Evolutionary conservation across 2,888 invertebrate species (phyloP), one percentile per base, ranked within the genome.

Genomic region (Cloeon dipterum): DNA sequence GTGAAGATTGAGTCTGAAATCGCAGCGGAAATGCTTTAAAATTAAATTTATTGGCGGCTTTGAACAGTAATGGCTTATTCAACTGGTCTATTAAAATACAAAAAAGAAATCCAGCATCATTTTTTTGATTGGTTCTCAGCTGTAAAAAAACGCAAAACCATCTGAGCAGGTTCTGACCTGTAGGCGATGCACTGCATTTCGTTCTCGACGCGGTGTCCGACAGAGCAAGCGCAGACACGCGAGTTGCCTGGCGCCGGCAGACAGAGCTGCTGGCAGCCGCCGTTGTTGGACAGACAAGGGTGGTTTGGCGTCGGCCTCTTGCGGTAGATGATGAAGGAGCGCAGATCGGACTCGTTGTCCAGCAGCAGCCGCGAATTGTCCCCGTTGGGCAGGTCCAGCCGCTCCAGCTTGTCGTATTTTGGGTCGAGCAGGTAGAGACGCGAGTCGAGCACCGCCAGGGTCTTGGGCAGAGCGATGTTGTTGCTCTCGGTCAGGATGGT

Each of bases 191-290:
- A 85, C 43, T 65, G 70, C 0, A 74, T 67, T 41, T 81, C 79
- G 37, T 73, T 73, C 41, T 78, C 74, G 48, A 77, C 75, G 34
- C 70, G 69, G 52, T 79, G 91, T 1, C 94, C 96, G 33, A 88
- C 70, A 20, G 88, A 81, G 50, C 98, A 98, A 3, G 77, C 72
- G 52, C 98, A 98, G 0, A 70, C 68, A 26, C 79, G 61, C 0
- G 75, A 69, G 1, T 74, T 71, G 1, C 69, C 69, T n/a, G 74
- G 71, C 5, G 71, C 66, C 0, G 94, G 93, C 16, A 98, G 67
- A 54, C 98, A 98, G 21, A 98, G 67, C 46, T 98, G 96, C 42
- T 79, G 79, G 56, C 98, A 98, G 2, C 79, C 85, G 1, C 94
- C 96, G 49, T 94, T 93, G 45, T 69, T 74, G 20, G 62, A 65